Percentiles rank a stretch among this genome's conserved stretches.
Conservation (phyloP, 2,888 invertebrate genomes). For the Smittia sp. region DNA sequence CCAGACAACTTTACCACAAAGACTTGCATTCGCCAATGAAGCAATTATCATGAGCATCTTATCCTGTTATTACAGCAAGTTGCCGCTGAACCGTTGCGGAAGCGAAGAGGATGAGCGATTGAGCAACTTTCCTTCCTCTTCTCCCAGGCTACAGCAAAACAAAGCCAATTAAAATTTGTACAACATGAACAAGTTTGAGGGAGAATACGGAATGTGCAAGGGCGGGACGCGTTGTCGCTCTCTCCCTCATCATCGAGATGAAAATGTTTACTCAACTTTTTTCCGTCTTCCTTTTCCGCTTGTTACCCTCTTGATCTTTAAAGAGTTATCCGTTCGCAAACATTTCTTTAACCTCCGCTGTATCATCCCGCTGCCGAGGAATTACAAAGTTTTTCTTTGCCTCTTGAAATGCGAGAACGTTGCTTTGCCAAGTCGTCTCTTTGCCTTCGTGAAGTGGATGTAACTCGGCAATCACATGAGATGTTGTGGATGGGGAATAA, state of each 20-base stretch:
- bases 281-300: neutral
- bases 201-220: neutral
- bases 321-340: neutral
- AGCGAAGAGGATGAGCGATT: neutral
- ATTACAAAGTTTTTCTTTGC: neutral
- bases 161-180: slow-evolving; percentile 13
- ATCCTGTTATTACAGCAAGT: slow-evolving; percentile 5
- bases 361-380: neutral
- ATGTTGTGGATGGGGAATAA: neutral
- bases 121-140: neutral
- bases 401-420: neutral
- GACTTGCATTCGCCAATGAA: neutral
- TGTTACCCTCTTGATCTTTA: neutral
- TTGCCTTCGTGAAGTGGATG: neutral
- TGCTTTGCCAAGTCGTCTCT: neutral
- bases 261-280: neutral
- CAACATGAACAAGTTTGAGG: neutral
- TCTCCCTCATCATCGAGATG: neutral
- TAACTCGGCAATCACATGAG: neutral
- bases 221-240: neutral
- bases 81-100: neutral
- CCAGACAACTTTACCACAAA: too few species aligned
- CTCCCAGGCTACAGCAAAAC: neutral
- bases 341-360: neutral
- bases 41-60: neutral